Base-by-base conservation (phyloP, 2,797 vertebrate genomes). In the Phoebastria nigripes region DNA sequence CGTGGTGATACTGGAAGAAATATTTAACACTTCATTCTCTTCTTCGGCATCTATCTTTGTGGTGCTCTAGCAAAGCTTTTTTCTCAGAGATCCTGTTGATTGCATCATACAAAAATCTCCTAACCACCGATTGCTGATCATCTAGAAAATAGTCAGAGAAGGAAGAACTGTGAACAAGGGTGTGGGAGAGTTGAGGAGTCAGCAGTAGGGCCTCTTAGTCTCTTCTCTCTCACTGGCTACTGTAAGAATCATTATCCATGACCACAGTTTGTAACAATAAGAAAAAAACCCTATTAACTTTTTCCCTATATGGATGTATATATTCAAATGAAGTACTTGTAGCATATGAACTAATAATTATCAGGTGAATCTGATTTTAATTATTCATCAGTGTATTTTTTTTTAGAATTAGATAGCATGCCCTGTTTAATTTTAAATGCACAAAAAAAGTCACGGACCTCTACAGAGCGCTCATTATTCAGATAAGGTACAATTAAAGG, bases 341-440 rank as follows among this genome's bases (percentile, higher is more conserved):
- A 73, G 13, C 24, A 20, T 74, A 35, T n/a, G 41, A 82, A 47
- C n/a, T 82, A 51, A 54, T 90, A 89, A 59, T 59, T 89, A 69
- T 72, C 44, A 82, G 26, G 7, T 62, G 29, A 94, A 84, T 76
- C 44, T 41, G 29, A 94, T 94, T 97, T 93, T 59, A 95, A 61
- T 95, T 97, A 85, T 76, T 82, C 41, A 56, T 46, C 37, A 49
- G 15, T 83, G 6, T 51, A 35, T 93, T 95, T 94, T 93, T 95
- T 92, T 82, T 90, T 93, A 87, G 87, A 93, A 72, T 70, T 96
- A 67, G 65, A 63, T 94, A 72, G 87, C 66, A 61, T 88, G 49
- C 12, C 20, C 54, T 62, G 31, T 93, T 96, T 94, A 84, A 69
- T 94, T 95, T 95, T 63, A 88, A 91, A 73, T 87, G 8, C 61